Evolutionary conservation across 2,113 vertebrate genomes (phyloP), one percentile per base, ranked within the genome.

Genomic region (Athene cunicularia): DNA sequence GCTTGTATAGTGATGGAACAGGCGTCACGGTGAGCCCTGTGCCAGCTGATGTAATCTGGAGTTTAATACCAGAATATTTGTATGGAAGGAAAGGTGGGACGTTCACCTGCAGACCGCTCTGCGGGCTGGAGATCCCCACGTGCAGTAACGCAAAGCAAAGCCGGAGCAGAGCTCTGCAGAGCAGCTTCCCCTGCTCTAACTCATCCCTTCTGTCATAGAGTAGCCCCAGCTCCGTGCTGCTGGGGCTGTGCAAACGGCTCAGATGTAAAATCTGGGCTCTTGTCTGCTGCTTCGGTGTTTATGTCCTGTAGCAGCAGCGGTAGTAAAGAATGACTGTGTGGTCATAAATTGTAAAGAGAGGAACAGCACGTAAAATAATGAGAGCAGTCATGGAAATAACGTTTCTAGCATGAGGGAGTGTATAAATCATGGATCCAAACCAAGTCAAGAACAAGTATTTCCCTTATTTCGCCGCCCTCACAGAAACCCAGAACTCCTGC

Each of bases 1-100:
- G 17, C 33, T 47, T 28, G 23, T 28, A 6, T 12, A 21, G 41
- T 43, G 14, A 6, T 7, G 58, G 72, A 66, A 8, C 50, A 39
- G 84, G 52, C 1, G 0, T 24, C 49, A 3, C 2, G 3, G 64
- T 6, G n/a, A 49, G 14, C 30, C 47, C n/a, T 27, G 26, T 3
- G 26, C 10, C 20, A 35, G 45, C 23, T 14, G 45, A 6, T 21
- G 14, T 24, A 11, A 33, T 8, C 15, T 32, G 53, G 52, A 41
- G n/a, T 55, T 80, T 11, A 28, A 30, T 8, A 9, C 55, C 12
- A 32, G 62, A 28, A 15, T 13, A 20, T 33, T 39, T 26, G 2
- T 20, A 8, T 9, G 0, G 2, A 37, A 37, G 67, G 39, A 32
- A 27, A 37, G 39, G 47, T 37, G 59, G 39, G 73, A 24, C 3